Evolutionary conservation across 2,888 invertebrate genomes (phyloP).

Genomic region (Perizoma flavofasciatum): DNA sequence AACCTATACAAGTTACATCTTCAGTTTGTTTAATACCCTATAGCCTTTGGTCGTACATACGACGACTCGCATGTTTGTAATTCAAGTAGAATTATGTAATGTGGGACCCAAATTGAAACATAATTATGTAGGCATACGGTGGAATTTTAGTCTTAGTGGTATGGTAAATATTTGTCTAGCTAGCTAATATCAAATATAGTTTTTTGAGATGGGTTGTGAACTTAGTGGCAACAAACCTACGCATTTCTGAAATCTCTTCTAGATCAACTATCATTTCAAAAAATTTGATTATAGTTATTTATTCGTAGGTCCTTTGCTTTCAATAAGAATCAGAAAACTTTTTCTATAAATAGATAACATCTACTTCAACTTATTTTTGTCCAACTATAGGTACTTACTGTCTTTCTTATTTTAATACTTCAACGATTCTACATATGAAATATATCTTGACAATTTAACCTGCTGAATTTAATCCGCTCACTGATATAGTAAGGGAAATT

Average conservation of each 20-base stretch:
- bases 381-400: too few species aligned
- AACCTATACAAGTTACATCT: too few species aligned
- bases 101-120: slow-evolving; percentile 22
- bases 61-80: slow-evolving; percentile 17
- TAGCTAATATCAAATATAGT: not conserved
- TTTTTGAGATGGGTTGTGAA: not conserved
- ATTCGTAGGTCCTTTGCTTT: too few species aligned
- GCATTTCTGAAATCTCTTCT: too few species aligned
- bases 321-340: too few species aligned
- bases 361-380: too few species aligned
- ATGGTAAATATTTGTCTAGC: not conserved
- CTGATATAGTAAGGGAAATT: slow-evolving; percentile 9
- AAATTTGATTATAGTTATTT: too few species aligned
- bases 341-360: too few species aligned
- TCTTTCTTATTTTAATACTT: too few species aligned
- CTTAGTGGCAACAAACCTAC: not conserved
- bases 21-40: slow-evolving; percentile 1
- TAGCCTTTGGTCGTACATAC: slow-evolving; percentile 1
- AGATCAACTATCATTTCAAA: too few species aligned
- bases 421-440: too few species aligned
- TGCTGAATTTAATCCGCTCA: slow-evolving; percentile 16
- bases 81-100: slow-evolving; percentile 19
- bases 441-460: slow-evolving; percentile 10
- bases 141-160: slow-evolving; percentile 20
- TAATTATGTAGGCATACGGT: slow-evolving; percentile 1